Percentiles rank a stretch among this genome's conserved stretches.
phyloP scores from a whole-genome alignment of 2,797 vertebrate genomes.

The Rhabdophis nuchalis region DNA sequence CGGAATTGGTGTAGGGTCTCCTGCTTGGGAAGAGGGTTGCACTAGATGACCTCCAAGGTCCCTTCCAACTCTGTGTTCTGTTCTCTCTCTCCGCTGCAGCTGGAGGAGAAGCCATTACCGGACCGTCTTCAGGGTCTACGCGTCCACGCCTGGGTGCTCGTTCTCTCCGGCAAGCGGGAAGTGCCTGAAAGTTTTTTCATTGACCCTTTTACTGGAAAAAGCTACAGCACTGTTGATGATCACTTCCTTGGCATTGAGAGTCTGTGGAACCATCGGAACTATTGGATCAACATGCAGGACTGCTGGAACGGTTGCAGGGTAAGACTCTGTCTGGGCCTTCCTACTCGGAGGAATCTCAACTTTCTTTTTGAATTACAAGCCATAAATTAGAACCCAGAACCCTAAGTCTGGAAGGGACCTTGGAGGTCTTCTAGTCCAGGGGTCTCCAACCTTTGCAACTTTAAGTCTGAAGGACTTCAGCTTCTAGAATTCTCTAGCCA shows the following conservation, averaged over 20 bases:
- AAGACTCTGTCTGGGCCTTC: not conserved
- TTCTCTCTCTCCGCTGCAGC: conserved; percentile 53
- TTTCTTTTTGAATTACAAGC: not conserved
- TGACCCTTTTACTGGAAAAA: conserved; percentile 79
- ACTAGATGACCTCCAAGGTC: too few relatives aligned
- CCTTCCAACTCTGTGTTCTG: too few relatives aligned
- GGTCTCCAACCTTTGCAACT: too few relatives aligned
- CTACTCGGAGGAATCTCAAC: not conserved
- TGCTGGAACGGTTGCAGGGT: conserved; percentile 75
- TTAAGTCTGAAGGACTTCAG: too few relatives aligned
- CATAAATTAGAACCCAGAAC: not conserved
- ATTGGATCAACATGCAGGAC: conserved; percentile 92
- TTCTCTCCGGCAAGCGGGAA: conserved; percentile 79
- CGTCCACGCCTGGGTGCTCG: conserved; percentile 89
- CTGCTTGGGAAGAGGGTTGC: too few relatives aligned
- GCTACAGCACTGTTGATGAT: conserved; percentile 67
- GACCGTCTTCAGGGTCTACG: conserved; percentile 79
- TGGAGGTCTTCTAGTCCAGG: not conserved
- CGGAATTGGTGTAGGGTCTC: too few relatives aligned
- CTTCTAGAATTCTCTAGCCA: too few relatives aligned
- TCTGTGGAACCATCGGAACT: conserved; percentile 88
- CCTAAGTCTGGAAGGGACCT: not conserved
- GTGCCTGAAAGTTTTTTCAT: conserved; percentile 87
- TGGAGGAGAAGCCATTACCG: conserved; percentile 36
- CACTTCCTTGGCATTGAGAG: conserved; percentile 90